A percentile compares a stretch with the other conserved stretches of the same genome.
Conservation (phyloP, 2,113 vertebrate genomes). For the Lycaon pictus region DNA sequence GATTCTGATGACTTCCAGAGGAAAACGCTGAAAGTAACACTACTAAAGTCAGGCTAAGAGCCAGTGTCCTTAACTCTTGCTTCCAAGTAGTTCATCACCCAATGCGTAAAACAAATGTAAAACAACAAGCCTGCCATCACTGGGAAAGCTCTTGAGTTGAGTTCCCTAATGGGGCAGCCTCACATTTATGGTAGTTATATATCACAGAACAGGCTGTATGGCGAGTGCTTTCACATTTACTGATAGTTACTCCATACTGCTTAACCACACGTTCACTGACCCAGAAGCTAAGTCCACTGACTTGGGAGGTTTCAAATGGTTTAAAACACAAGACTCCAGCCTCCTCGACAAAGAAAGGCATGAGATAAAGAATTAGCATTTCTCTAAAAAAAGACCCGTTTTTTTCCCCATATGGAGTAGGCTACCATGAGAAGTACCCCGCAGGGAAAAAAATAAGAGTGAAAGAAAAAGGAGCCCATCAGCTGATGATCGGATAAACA, state of each 20-base stretch:
- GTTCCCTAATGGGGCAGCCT: background rate
- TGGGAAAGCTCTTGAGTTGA: background rate
- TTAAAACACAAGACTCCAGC: background rate
- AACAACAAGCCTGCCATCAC: background rate
- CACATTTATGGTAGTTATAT: background rate
- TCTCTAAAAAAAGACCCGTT: background rate
- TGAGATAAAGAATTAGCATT: background rate
- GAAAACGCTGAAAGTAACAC: background rate
- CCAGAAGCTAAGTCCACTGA: background rate
- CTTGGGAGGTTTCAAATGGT: background rate
- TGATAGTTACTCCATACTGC: background rate
- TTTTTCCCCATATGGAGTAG: background rate
- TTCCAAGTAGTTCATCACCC: background rate
- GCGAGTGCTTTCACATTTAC: background rate
- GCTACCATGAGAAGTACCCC: background rate
- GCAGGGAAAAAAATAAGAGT: background rate
- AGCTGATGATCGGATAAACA: background rate
- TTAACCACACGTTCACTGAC: background rate
- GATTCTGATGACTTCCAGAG: background rate
- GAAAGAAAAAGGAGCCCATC: background rate
- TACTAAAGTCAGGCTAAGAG: background rate
- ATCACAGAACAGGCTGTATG: background rate
- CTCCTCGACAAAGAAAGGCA: background rate
- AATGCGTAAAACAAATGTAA: background rate
- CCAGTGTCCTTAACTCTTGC: background rate